A percentile compares a stretch with the other conserved stretches of the same genome.
phyloP scores from a whole-genome alignment of 2,797 vertebrate genomes.

The Halcyon chelicuti region DNA sequence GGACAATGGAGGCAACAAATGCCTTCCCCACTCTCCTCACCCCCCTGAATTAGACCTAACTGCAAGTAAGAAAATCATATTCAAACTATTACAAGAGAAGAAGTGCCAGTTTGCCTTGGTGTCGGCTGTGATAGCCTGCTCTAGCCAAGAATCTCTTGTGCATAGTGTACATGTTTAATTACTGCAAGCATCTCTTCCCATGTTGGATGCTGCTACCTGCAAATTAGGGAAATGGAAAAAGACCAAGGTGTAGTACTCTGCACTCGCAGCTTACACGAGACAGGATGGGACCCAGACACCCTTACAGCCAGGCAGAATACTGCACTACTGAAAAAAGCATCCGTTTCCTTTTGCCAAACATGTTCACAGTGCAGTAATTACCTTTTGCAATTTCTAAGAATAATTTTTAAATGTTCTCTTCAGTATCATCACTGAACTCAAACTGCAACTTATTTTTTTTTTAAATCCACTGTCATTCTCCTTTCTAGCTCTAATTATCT shows the following conservation, averaged over 20 bases:
- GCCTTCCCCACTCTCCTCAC: no score
- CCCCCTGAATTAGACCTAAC: not conserved
- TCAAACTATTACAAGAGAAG: not conserved
- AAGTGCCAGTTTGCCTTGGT: not conserved
- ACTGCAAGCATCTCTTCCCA: not conserved
- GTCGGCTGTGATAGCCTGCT: not conserved
- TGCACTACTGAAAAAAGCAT: not conserved
- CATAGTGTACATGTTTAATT: rapidly evolving
- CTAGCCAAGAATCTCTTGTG: not conserved
- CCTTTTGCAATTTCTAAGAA: not conserved
- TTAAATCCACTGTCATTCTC: not conserved
- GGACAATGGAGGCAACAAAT: not conserved
- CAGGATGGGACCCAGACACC: not conserved
- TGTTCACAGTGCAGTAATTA: not conserved
- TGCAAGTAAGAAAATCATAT: not conserved
- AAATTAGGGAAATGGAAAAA: not conserved
- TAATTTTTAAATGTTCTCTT: constrained; percentile 35
- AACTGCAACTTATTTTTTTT: not conserved
- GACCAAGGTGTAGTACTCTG: not conserved
- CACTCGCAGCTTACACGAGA: rapidly evolving
- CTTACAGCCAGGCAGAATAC: not conserved
- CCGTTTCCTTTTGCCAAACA: not conserved
- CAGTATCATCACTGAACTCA: constrained; percentile 3
- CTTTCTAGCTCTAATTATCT: constrained; percentile 30
- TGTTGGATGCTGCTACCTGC: not conserved